Conservation (phyloP, 2,113 vertebrate genomes). For the Zosterops japonicus region DNA sequence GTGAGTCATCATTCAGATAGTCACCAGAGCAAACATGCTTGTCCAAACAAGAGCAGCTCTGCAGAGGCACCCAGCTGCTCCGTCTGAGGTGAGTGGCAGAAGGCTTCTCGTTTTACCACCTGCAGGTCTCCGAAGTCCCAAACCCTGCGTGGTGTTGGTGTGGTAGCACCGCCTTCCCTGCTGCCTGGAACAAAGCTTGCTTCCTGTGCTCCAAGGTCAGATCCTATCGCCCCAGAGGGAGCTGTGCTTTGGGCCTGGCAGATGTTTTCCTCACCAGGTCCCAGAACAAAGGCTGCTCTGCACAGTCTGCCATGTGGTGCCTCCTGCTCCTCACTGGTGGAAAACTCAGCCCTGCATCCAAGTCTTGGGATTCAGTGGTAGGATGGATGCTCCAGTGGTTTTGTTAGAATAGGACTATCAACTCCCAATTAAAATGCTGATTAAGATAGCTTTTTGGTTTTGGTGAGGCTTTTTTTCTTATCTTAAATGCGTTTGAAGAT, state of each 20-base stretch:
- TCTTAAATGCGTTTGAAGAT: background rate
- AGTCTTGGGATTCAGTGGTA: background rate
- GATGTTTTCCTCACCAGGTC: background rate
- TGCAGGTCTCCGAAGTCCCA: background rate
- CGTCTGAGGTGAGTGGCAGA: background rate
- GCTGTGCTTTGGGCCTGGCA: background rate
- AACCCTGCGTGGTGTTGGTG: accelerated
- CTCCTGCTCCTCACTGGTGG: accelerated
- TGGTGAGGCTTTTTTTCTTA: background rate
- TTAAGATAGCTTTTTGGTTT: background rate
- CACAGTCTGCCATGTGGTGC: accelerated
- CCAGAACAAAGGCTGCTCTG: background rate
- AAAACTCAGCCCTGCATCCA: background rate
- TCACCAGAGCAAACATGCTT: conserved; percentile 39
- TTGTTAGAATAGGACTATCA: background rate
- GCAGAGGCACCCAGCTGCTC: background rate
- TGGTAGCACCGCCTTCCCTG: background rate
- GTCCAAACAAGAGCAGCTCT: conserved; percentile 60
- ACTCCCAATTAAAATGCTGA: background rate
- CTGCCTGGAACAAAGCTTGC: background rate
- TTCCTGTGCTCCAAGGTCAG: background rate
- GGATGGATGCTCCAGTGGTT: background rate
- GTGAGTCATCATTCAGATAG: conserved; percentile 72
- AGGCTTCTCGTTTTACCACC: background rate
- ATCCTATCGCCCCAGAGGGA: background rate